These are phyloP conservation scores for Thereva nobilitata DNA, from an alignment of 2,888 invertebrate genomes.

Conservation along the genomic window DNA sequence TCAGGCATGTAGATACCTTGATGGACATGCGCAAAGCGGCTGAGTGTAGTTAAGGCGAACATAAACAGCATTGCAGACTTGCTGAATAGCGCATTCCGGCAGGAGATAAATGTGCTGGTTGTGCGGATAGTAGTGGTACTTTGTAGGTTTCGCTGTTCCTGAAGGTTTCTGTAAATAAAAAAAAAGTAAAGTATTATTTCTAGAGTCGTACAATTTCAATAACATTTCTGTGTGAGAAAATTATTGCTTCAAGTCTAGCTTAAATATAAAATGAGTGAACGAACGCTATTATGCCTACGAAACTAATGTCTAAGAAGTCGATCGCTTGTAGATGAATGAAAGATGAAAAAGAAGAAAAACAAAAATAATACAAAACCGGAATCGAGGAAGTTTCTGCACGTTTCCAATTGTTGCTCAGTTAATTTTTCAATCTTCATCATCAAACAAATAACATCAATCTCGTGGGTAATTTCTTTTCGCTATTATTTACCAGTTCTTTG, in stretches of 20 bases:
- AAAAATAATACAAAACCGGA: slow-evolving; percentile 9
- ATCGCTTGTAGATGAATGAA: too few species aligned
- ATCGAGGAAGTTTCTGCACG: background rate
- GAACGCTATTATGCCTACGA: background rate
- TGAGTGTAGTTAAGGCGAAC: slow-evolving; percentile 90
- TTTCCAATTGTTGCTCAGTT: background rate
- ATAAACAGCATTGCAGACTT: slow-evolving; percentile 92
- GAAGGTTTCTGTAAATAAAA: slow-evolving; percentile 70
- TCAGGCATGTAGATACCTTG: slow-evolving; percentile 59
- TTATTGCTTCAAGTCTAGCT: background rate
- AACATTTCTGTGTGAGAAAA: too few species aligned
- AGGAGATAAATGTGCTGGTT: slow-evolving; percentile 90
- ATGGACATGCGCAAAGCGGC: slow-evolving; percentile 89
- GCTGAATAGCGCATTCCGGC: slow-evolving; percentile 93
- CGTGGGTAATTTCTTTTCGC: too few species aligned
- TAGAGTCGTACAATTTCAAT: background rate
- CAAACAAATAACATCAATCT: slow-evolving; percentile 8
- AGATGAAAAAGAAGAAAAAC: too few species aligned
- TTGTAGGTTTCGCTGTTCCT: slow-evolving; percentile 81
- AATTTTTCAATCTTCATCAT: slow-evolving; percentile 2
- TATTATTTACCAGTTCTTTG: too few species aligned
- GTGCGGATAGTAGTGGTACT: slow-evolving; percentile 92
- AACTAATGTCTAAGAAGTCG: too few species aligned
- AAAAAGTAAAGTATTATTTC: slow-evolving; percentile 39
- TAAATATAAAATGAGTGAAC: background rate